A percentile compares a stretch with the other conserved stretches of the same genome.
phyloP scores from a whole-genome alignment of 2,797 vertebrate species.

The Sphenopsis melanotis region DNA sequence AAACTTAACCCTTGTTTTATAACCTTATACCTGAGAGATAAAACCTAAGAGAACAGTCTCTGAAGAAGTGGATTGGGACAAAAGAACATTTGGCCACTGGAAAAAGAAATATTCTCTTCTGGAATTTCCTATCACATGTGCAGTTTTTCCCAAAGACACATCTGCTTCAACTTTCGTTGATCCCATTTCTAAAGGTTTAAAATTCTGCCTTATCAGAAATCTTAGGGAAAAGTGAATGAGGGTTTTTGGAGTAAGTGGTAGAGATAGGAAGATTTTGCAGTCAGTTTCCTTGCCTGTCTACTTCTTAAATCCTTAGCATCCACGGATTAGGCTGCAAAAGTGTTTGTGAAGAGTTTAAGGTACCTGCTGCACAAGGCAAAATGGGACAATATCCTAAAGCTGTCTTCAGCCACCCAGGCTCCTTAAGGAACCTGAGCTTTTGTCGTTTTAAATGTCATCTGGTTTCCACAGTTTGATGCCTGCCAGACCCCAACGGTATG shows the following conservation, averaged over 20 bases:
- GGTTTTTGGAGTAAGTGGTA: fast-evolving
- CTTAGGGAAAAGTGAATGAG: background rate
- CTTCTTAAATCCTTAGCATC: background rate
- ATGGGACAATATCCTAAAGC: background rate
- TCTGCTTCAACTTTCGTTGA: background rate
- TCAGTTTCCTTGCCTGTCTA: background rate
- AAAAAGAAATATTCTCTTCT: background rate
- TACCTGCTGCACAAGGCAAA: background rate
- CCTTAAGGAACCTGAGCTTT: background rate
- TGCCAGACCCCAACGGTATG: background rate
- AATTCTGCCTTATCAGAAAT: background rate
- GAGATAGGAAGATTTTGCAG: background rate
- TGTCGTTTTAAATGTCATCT: background rate
- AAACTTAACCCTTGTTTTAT: background rate
- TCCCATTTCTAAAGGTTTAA: background rate
- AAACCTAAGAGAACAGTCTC: background rate
- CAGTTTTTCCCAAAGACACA: background rate
- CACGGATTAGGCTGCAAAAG: background rate
- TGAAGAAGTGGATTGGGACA: background rate
- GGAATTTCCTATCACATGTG: background rate
- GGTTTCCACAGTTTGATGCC: background rate
- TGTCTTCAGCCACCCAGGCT: background rate
- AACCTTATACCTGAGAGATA: background rate
- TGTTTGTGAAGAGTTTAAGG: background rate
- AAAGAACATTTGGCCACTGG: background rate